Base-by-base conservation (phyloP, 2,797 vertebrate genomes). In the Notolepis coatsorum region DNA sequence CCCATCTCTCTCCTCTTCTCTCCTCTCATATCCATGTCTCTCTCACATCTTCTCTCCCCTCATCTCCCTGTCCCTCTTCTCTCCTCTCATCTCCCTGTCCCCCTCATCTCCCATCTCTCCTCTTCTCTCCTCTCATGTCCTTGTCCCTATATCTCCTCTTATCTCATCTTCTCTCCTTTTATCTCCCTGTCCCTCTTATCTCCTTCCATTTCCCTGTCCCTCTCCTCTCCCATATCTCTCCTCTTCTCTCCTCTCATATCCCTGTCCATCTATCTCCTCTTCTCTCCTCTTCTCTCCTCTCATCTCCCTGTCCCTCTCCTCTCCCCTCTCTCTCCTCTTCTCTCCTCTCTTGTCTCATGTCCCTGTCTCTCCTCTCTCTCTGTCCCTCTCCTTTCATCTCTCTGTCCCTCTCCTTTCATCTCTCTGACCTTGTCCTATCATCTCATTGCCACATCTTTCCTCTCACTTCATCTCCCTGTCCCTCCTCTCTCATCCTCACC, bases 171-270 rank as follows among this genome's bases (percentile, higher is more conserved):
- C 12, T 53, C 65, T 25, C 41, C 30, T 6, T 47, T 46, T 27
- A 41, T 49, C 33, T 3, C 51, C 21, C 49, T 46, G 45, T 41
- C 56, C 38, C 30, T 28, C 25, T 3, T 42, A 13, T 20, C 18
- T 58, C 27, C 57, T 59, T 58, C 35, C 47, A 72, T 78, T 71
- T 59, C 33, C 64, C 58, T 78, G 41, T 35, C 20, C 10, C 15
- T 17, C n/a, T 2, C 3, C 25, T 28, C 7, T 3, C n/a, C 17
- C 18, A 7, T 13, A 4, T 3, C 31, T 21, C 28, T 18, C 17
- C 2, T 33, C 48, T 7, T 18, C 17, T 12, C 31, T 6, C 5
- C 31, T 6, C 2, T 6, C 31, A 7, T 35, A 7, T 12, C 5
- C 13, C 31, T 12, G 7, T 12, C 31, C n/a, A n/a, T n/a, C n/a